Evolutionary conservation across 2,888 invertebrate species (phyloP), one percentile per base, ranked within the genome.

Genomic region (Exephanes ischioxanthus): DNA sequence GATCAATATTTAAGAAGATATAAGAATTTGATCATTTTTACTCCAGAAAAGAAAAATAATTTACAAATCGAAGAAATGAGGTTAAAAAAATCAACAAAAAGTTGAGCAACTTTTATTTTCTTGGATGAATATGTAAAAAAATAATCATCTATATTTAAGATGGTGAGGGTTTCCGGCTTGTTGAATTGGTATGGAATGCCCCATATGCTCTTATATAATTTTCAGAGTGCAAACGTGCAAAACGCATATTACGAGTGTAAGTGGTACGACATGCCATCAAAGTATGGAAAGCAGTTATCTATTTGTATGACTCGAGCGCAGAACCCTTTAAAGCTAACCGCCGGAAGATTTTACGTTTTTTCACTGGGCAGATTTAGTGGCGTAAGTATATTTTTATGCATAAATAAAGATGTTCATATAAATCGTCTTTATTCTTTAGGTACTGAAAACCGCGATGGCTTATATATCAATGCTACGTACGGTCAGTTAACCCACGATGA

Each of bases 281-380:
- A 90, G 76, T 95, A 95, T 89, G 93, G 93, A n/a, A 93, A 93
- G 16, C 91, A 92, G 3, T 89, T 96, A 30, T 90, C 95, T 78
- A 94, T 95, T 66, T 94, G 95, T 3, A 94, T 96, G 94, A 94
- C 95, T 87, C 93, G 95, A 1, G 94, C 95, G 90, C 95, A 95
- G 88, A 93, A 92, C 2, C 94, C 95, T 0, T 94, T 95, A 11
- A 92, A 94, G 3, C 94, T 96, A 84, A 94, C 94, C 79, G 95
- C 95, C 14, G 96, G 95, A 3, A 95, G 95, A 91, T 94, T 95
- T 89, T 95, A 95, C 87, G 94, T 94, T 9, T 91, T 95, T 7
- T 95, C 95, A 0, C 92, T 95, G 30, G 93, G 93, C 72, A 94
- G 95, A 41, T 95, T 95, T 82, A 95, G 95, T 61, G 91, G 94